phyloP scores from a whole-genome alignment of 2,113 vertebrate species.

The Ovibos moschatus region DNA sequence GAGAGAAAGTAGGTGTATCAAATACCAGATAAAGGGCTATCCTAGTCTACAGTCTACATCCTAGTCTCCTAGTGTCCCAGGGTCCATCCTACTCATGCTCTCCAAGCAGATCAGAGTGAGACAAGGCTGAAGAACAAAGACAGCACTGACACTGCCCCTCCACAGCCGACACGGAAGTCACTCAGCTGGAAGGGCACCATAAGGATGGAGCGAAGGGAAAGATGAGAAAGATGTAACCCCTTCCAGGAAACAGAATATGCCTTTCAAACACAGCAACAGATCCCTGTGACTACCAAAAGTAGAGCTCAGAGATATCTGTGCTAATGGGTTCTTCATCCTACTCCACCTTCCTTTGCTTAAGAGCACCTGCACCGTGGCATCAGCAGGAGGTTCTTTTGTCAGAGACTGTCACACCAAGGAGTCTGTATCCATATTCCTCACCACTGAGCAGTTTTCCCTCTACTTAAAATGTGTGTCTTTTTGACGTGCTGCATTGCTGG shows the following conservation, averaged over 20 bases:
- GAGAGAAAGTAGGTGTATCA: neutral
- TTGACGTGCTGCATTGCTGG: neutral
- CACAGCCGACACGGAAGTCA: neutral
- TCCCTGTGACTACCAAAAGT: neutral
- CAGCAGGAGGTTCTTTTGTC: neutral
- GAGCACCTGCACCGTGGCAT: neutral
- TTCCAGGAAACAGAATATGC: neutral
- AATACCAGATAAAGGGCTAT: neutral
- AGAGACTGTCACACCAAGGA: neutral
- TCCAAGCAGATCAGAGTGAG: neutral
- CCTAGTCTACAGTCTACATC: neutral
- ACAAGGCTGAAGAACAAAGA: neutral
- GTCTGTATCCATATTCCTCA: neutral
- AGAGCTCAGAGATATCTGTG: neutral
- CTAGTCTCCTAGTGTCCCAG: neutral
- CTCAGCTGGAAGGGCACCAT: neutral
- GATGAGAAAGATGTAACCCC: neutral
- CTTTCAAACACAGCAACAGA: neutral
- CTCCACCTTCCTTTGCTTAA: neutral
- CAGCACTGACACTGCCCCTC: neutral
- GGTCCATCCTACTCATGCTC: neutral
- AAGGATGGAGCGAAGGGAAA: neutral
- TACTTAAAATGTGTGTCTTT: neutral
- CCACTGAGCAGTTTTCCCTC: neutral
- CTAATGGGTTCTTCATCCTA: neutral